phyloP scores from a whole-genome alignment of 2,888 invertebrate genomes.

The Autographa pulchrina region DNA sequence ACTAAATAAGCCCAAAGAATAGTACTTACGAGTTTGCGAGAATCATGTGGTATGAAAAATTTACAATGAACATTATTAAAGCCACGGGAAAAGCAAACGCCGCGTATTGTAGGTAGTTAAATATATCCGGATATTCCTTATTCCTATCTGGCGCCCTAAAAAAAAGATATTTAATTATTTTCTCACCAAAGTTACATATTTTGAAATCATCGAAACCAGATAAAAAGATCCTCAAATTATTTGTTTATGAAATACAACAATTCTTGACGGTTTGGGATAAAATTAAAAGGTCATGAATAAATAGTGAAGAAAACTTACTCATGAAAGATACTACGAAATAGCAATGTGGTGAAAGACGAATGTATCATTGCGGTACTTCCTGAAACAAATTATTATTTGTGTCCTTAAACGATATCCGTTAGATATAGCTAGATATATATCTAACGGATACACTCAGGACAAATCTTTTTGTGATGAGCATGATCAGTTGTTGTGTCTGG shows the following conservation, averaged over 20 bases:
- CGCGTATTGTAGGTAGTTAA: constrained; percentile 77
- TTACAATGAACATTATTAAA: constrained; percentile 66
- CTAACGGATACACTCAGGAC: too few relatives aligned
- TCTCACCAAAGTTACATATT: too few relatives aligned
- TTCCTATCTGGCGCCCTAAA: constrained; percentile 48
- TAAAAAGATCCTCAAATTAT: too few relatives aligned
- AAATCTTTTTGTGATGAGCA: too few relatives aligned
- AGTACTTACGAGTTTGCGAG: constrained; percentile 63
- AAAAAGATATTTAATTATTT: constrained; percentile 12
- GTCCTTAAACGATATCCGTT: not conserved
- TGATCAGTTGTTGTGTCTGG: too few relatives aligned
- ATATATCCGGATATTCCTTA: constrained; percentile 70
- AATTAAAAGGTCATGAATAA: not conserved
- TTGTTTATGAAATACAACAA: not conserved
- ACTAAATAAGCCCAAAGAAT: not conserved
- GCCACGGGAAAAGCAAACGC: constrained; percentile 74
- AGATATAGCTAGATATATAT: not conserved
- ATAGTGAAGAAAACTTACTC: constrained; percentile 65
- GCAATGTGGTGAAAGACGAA: constrained; percentile 61
- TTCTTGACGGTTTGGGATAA: not conserved
- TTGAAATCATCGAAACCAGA: too few relatives aligned
- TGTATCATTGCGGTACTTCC: constrained; percentile 74
- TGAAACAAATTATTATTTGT: constrained; percentile 54
- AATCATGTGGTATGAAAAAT: constrained; percentile 67
- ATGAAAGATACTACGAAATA: constrained; percentile 67